These are phyloP conservation scores for Boleophthalmus pectinirostris DNA, from an alignment of 2,113 vertebrate genomes.

Conservation along the genomic window DNA sequence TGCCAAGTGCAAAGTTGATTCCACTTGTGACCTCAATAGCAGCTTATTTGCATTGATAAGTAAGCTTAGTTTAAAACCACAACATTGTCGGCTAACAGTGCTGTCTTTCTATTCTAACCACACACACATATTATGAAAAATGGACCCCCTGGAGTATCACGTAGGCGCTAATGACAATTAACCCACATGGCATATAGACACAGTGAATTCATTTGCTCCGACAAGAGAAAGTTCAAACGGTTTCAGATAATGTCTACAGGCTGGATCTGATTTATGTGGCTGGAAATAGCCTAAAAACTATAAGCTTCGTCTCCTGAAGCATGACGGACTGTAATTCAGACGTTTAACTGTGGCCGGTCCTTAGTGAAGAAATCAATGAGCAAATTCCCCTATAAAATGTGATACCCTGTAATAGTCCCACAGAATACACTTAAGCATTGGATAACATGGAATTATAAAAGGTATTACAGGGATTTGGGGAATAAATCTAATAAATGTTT, in stretches of 20 bases:
- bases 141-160: constrained; percentile 44
- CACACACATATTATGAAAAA: constrained; percentile 24
- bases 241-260: constrained; percentile 15
- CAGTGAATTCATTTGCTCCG: constrained; percentile 6
- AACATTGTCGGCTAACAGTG: constrained; percentile 3
- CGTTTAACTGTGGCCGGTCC: constrained; percentile 25
- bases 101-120: neutral
- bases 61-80: neutral
- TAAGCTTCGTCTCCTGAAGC: constrained; percentile 19
- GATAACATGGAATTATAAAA: neutral
- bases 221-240: constrained; percentile 17
- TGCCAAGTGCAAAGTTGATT: constrained; percentile 4
- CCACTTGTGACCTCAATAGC: neutral
- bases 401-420: neutral
- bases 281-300: constrained; percentile 29
- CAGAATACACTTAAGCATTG: neutral
- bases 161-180: constrained; percentile 57
- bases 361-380: constrained; percentile 23
- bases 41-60: neutral
- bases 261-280: constrained; percentile 29
- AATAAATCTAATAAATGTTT: neutral
- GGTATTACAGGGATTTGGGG: too few species aligned
- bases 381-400: constrained; percentile 9
- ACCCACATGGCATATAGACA: constrained; percentile 37
- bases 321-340: constrained; percentile 31